These are phyloP conservation scores for Sebastes cheni DNA, from an alignment of 2,797 vertebrate genomes.

Conservation along the genomic window DNA sequence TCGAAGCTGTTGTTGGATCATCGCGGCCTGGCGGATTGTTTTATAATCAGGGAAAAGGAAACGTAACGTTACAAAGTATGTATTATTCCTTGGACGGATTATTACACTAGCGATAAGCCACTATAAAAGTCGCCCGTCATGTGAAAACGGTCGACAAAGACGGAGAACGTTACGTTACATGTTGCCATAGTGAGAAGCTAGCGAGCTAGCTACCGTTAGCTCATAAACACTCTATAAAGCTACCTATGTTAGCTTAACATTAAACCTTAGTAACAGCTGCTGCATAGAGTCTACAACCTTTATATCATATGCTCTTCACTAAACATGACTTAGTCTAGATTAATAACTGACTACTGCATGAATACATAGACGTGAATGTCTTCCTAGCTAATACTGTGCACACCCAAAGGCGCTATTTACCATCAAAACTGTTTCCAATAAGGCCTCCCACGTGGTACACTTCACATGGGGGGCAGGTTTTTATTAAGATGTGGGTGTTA, in stretches of 20 bases:
- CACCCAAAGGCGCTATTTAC: background rate
- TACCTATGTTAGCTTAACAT: constrained; percentile 11
- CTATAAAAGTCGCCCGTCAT: background rate
- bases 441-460: constrained; percentile 65
- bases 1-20: constrained; percentile 36
- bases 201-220: constrained; percentile 26
- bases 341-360: background rate
- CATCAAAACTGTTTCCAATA: constrained; percentile 5
- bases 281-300: background rate
- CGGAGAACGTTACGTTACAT: constrained; percentile 14
- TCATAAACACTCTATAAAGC: constrained; percentile 47
- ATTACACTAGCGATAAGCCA: constrained; percentile 8
- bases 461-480: background rate
- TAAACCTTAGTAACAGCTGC: constrained; percentile 1
- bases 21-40: constrained; percentile 63
- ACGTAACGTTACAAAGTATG: constrained; percentile 27
- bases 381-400: background rate
- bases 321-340: background rate
- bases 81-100: background rate
- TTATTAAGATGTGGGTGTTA: background rate
- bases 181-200: constrained; percentile 38
- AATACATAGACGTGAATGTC: background rate
- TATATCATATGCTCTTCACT: background rate
- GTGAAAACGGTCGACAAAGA: constrained; percentile 35
- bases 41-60: constrained; percentile 19